phyloP scores from a whole-genome alignment of 2,888 invertebrate genomes.

The Dyspetes luteomarginatus region DNA sequence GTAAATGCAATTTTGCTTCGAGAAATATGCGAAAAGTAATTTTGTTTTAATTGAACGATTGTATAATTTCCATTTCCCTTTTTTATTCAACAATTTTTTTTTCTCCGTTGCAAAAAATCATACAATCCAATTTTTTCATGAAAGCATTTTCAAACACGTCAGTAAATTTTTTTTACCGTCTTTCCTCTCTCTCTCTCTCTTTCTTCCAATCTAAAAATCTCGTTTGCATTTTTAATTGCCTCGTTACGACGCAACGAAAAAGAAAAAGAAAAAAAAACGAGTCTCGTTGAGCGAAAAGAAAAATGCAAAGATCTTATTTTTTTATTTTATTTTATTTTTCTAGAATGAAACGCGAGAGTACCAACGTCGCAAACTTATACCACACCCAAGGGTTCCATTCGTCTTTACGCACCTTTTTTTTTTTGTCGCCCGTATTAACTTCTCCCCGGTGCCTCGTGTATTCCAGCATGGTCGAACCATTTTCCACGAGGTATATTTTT shows the following conservation, averaged over 20 bases:
- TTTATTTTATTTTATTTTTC: conserved; percentile 29
- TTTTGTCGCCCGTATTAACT: conserved; percentile 43
- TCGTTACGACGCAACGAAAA: conserved; percentile 13
- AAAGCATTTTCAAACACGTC: background rate
- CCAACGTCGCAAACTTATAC: conserved; percentile 67
- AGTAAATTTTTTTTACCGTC: background rate
- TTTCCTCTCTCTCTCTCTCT: background rate
- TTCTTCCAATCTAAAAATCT: background rate
- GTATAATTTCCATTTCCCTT: background rate
- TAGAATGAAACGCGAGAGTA: conserved; percentile 12
- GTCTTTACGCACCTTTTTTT: conserved; percentile 67
- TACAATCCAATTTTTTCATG: too few relatives aligned
- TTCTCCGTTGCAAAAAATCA: background rate
- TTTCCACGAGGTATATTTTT: conserved; percentile 22
- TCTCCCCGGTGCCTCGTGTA: conserved; percentile 67
- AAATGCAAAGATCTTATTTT: background rate
- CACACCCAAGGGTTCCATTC: conserved; percentile 78
- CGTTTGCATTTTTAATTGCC: conserved; percentile 32
- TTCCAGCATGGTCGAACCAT: conserved; percentile 51
- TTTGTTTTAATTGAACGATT: background rate
- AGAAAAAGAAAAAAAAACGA: conserved; percentile 2
- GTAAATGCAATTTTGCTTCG: conserved; percentile 33
- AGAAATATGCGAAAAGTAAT: too few relatives aligned
- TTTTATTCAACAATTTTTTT: background rate
- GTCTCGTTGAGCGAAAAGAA: background rate